Percentiles rank a stretch among this genome's conserved stretches.
Evolutionary conservation across 1,140 invertebrate genomes (phyloP).

Genomic region (Mya arenaria): DNA sequence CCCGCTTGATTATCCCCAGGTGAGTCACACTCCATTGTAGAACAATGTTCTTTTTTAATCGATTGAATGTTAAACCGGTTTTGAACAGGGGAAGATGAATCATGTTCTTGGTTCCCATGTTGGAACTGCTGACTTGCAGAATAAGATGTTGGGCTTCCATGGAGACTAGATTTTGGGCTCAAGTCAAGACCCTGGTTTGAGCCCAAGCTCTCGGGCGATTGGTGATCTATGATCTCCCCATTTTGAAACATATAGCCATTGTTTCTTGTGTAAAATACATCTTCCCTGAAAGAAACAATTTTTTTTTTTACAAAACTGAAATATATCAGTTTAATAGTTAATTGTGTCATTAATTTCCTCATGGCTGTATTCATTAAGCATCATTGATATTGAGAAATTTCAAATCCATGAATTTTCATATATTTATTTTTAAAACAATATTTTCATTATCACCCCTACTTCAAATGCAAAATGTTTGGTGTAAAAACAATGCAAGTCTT

Average conservation of each 20-base stretch:
- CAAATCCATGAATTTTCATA: neutral
- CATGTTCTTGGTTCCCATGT: neutral
- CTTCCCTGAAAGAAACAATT: constrained; percentile 30
- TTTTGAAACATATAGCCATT: neutral
- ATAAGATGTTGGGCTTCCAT: neutral
- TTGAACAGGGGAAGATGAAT: neutral
- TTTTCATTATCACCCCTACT: neutral
- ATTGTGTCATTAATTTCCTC: neutral
- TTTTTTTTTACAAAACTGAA: neutral
- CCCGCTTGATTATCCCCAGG: neutral
- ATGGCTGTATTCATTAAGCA: neutral
- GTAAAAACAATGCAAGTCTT: no score
- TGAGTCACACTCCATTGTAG: constrained; percentile 3
- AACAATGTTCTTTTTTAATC: neutral
- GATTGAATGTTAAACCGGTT: neutral
- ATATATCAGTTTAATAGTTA: neutral
- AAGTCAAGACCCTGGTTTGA: constrained; percentile 49
- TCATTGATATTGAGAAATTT: neutral
- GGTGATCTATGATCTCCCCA: neutral
- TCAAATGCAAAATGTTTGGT: neutral
- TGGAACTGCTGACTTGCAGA: neutral
- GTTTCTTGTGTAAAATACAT: neutral
- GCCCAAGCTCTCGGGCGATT: constrained; percentile 20
- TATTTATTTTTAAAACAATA: neutral
- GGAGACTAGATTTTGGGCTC: constrained; percentile 27